A percentile compares a stretch with the other conserved stretches of the same genome.
Conservation (phyloP, 2,113 vertebrate species). For the Sitta europaea region DNA sequence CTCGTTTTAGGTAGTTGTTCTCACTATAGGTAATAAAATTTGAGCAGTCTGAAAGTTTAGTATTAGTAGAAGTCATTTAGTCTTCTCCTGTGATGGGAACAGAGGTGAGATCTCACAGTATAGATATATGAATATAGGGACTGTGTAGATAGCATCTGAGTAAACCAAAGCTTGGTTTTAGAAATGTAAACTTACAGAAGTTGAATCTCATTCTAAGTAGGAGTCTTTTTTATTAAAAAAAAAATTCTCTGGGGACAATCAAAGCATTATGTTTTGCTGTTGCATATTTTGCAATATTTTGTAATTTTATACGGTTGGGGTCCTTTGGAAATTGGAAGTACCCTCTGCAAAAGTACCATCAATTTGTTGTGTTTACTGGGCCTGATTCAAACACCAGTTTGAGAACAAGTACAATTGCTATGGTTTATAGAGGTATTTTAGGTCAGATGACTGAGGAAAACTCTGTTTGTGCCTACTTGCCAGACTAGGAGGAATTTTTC, state of each 20-base stretch:
- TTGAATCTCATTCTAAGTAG: neutral
- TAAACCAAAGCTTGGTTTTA: neutral
- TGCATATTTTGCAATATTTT: neutral
- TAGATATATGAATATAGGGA: too few relatives aligned
- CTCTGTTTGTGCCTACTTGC: neutral
- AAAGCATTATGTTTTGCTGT: neutral
- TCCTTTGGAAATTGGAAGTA: neutral
- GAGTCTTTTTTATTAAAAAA: neutral
- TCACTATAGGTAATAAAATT: neutral
- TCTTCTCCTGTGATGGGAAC: neutral
- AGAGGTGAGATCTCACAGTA: neutral
- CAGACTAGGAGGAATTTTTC: neutral
- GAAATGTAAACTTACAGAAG: neutral
- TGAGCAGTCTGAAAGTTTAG: neutral
- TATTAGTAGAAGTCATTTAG: neutral
- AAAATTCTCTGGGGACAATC: neutral
- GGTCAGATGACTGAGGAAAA: neutral
- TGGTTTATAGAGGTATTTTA: neutral
- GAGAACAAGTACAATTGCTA: neutral
- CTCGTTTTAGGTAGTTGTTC: neutral
- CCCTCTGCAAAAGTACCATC: neutral
- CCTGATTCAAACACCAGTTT: neutral
- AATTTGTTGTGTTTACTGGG: neutral
- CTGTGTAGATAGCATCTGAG: neutral
- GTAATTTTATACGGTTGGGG: neutral